A percentile compares a stretch with the other conserved stretches of the same genome.
These are phyloP conservation scores for Campopleginae sp. DNA, from an alignment of 2,888 invertebrate genomes.

Conservation along the genomic window DNA sequence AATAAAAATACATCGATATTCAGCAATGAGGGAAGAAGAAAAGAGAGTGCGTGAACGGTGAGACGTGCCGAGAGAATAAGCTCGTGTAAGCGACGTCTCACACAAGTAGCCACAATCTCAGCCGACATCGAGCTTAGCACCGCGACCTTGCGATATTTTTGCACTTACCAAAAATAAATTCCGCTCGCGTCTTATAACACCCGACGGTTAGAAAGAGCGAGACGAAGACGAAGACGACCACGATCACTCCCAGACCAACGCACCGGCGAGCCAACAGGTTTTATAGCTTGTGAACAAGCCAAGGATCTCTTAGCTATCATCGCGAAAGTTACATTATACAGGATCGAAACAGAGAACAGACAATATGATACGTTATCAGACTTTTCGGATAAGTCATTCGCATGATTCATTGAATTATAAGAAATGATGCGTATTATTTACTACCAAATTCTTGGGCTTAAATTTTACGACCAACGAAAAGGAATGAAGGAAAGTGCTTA, in stretches of 20 bases:
- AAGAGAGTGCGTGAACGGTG: conserved; percentile 8
- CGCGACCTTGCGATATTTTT: conserved; percentile 84
- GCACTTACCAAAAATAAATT: conserved; percentile 82
- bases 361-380: conserved; percentile 22
- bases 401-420: not conserved
- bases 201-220: conserved; percentile 62
- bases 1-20: not conserved
- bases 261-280: conserved; percentile 66
- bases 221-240: conserved; percentile 56
- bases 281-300: conserved; percentile 66
- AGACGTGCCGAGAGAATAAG: conserved; percentile 23
- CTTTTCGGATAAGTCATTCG: conserved; percentile 14
- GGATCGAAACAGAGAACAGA: conserved; percentile 11
- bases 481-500: not conserved
- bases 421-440: not conserved
- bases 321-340: conserved; percentile 30
- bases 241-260: conserved; percentile 69
- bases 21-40: not conserved
- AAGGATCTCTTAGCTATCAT: conserved; percentile 57
- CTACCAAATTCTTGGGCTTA: not conserved
- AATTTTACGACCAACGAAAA: not conserved
- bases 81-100: conserved; percentile 35
- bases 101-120: conserved; percentile 45
- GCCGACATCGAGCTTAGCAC: conserved; percentile 71
- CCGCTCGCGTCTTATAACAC: conserved; percentile 81